Percentiles rank a stretch among this genome's conserved stretches.
phyloP scores from a whole-genome alignment of 2,888 invertebrate genomes.

The Sabellastarte sp. region DNA sequence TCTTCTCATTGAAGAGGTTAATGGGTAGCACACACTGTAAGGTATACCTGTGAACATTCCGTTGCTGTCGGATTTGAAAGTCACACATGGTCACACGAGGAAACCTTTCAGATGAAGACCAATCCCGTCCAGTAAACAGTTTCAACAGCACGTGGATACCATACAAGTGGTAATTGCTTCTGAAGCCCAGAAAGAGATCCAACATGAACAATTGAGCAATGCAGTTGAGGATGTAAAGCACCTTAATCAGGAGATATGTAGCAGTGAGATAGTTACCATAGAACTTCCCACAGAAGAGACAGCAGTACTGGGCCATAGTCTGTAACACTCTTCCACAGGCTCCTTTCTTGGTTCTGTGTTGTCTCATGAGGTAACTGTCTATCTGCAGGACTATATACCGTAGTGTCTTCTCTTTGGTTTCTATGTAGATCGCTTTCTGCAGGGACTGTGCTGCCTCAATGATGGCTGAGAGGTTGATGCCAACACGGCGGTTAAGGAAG shows the following conservation, averaged over 20 bases:
- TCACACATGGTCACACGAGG: slow-evolving; percentile 59
- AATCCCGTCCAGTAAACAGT: slow-evolving; percentile 55
- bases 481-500: slow-evolving; percentile 58
- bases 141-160: slow-evolving; percentile 59
- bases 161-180: slow-evolving; percentile 49
- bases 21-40: slow-evolving; percentile 57
- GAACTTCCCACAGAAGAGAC: slow-evolving; percentile 53
- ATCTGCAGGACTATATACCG: slow-evolving; percentile 42
- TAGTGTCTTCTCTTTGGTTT: slow-evolving; percentile 58
- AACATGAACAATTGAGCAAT: slow-evolving; percentile 61
- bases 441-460: slow-evolving; percentile 51
- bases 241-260: slow-evolving; percentile 57
- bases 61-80: slow-evolving; percentile 58
- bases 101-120: slow-evolving; percentile 51
- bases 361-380: slow-evolving; percentile 35
- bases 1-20: slow-evolving; percentile 45
- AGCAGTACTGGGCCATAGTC: slow-evolving; percentile 52
- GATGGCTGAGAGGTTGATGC: slow-evolving; percentile 59
- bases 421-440: slow-evolving; percentile 52
- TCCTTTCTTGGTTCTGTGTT: slow-evolving; percentile 51
- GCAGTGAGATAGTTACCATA: slow-evolving; percentile 61
- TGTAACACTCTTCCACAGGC: slow-evolving; percentile 49
- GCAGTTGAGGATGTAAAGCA: slow-evolving; percentile 59
- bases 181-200: slow-evolving; percentile 58
- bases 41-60: slow-evolving; percentile 57